Base-by-base conservation (phyloP, 1,140 invertebrate genomes). In the Schlechtendalia chinensis region DNA sequence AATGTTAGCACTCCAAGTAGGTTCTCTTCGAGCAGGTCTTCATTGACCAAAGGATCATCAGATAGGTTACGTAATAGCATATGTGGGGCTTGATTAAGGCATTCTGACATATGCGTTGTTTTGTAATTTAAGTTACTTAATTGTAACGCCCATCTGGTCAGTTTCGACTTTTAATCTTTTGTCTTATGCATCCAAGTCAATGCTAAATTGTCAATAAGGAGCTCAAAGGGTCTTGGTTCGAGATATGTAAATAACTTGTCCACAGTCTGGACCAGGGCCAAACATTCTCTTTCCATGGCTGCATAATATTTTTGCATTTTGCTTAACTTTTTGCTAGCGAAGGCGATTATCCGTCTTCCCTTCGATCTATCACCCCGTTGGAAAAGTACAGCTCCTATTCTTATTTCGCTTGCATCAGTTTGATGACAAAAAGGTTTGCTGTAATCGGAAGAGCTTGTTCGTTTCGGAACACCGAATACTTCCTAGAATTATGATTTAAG, bases 371-470 rank as follows among this genome's bases (percentile, higher is more conserved):
- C 63, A 67, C 63, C 63, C 63, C 32, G 1, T 67, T 67, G 63
- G 63, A 67, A 67, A 45, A 67, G 63, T 19, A 67, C 32, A 45
- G 63, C 63, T 45, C 32, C 63, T 19, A 81, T 29, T 1, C 79
- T 63, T 47, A 67, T 50, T 67, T 67, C 79, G 19, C 61, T 53
- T 5, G 63, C 61, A 69, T 81, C 61, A 27, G 29, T 53, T 63
- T 47, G 22, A 4, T 65, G n/a, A 17, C n/a, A 22, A 50, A 80
- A n/a, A 0, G 77, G 58, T 63, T 22, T 19, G 27, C 32, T 39
- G 5, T 39, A 47, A 47, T 65, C 47, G n/a, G 45, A 47, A 53
- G 58, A 27, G 6, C 19, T 22, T 45, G 65, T n/a, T n/a, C n/a
- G 27, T 11, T 53, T 54, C 14, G n/a, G 61, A 12, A n/a, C n/a